Evolutionary conservation across 2,113 vertebrate genomes (phyloP).

Genomic region (Sceloporus tristichus): DNA sequence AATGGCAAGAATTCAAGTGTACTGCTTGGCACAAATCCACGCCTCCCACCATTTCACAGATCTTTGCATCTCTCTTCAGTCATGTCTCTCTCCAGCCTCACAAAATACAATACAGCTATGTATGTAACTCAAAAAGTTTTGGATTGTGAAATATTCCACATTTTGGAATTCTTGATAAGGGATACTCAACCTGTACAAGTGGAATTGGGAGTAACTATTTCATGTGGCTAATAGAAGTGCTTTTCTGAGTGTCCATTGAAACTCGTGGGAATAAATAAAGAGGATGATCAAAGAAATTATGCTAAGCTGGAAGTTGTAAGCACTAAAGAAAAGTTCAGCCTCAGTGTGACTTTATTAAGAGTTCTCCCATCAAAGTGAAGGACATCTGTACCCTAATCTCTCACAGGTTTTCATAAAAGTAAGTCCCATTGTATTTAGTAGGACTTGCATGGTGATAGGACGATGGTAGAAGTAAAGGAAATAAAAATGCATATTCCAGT

Average conservation of each 20-base stretch:
- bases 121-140: too few species aligned
- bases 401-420: not conserved
- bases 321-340: not conserved
- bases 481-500: not conserved
- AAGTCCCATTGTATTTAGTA: not conserved
- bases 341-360: not conserved
- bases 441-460: not conserved
- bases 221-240: conserved; percentile 42
- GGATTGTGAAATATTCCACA: too few species aligned
- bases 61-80: too few species aligned
- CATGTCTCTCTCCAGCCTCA: too few species aligned
- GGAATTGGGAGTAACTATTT: conserved; percentile 46
- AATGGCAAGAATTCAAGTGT: too few species aligned
- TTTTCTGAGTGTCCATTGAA: conserved; percentile 49
- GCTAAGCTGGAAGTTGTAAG: not conserved
- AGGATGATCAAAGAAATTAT: conserved; percentile 26
- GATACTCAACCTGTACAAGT: too few species aligned
- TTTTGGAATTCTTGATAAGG: too few species aligned
- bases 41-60: too few species aligned
- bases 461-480: not conserved
- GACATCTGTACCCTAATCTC: not conserved
- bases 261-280: conserved; percentile 18
- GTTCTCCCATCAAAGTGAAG: not conserved
- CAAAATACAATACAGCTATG: too few species aligned
- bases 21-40: too few species aligned